Base-by-base conservation (phyloP, 2,888 invertebrate genomes). In the Carcina quercana region DNA sequence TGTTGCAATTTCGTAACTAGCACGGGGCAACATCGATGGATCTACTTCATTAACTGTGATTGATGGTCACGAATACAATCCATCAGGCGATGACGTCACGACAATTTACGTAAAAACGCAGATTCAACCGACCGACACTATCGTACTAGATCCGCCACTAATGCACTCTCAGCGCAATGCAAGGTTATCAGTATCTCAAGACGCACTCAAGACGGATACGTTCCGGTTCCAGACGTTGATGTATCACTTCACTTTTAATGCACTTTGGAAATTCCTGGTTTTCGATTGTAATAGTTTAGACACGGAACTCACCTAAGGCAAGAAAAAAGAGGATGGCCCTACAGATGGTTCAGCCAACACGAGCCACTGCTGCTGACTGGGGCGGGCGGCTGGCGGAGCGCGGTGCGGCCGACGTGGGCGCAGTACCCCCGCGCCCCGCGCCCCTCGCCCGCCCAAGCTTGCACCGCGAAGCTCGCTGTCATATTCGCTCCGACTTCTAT, bases 261-360 rank as follows among this genome's bases (percentile, higher is more conserved):
- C 71, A 70, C 70, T 65, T 51, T 34, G 45, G 10, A 32, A 43
- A 45, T 49, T 46, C 51, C 50, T 50, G 48, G 47, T 64, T 65
- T 60, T 39, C 52, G 54, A 43, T 36, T 44, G 42, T 47, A 47
- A 41, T 38, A 47, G 53, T 51, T 51, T 50, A 59, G 66, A 65
- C 70, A 47, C 55, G 53, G 12, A 61, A 82, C 82, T 83, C 80
- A 83, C 83, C 83, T 78, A 82, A 64, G 64, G 61, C 50, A 76
- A 68, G 69, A 71, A 75, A 80, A 76, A 76, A 74, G 67, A 61
- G 79, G 71, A 76, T 80, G 83, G 82, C 80, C 83, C 80, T 79
- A 56, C 54, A 59, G 84, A 82, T 83, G 84, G 89, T 90, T 90
- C 89, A 89, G 86, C 86, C 84, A 80, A 80, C 83, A 78, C 82